Evolutionary conservation across 37 sponge, comb jelly and placozoan genomes (phyloP).

Genomic region (Oopsacas minuta): DNA sequence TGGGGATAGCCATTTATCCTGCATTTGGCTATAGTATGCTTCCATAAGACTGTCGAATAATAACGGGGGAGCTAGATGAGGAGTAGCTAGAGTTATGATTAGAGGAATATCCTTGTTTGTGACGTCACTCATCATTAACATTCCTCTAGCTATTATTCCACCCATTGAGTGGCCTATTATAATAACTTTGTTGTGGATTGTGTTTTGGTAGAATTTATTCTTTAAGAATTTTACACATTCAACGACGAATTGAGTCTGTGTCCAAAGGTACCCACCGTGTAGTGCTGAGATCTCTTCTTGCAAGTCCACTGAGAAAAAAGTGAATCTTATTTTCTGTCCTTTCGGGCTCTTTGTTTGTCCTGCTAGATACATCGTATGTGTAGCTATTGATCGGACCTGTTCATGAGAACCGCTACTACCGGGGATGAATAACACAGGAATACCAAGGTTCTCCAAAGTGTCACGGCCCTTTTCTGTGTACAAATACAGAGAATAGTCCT

Average conservation of each 20-base stretch:
- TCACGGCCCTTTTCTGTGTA: neutral
- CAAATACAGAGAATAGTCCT: neutral
- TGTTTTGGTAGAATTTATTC: neutral
- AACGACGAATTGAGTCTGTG: neutral
- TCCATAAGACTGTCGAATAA: neutral
- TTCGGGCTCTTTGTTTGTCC: neutral
- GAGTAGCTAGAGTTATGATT: neutral
- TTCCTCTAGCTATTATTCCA: neutral
- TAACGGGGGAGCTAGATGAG: neutral
- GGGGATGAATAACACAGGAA: neutral
- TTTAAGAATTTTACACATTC: neutral
- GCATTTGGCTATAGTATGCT: neutral
- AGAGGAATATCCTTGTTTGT: neutral
- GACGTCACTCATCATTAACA: neutral
- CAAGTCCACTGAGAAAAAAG: neutral
- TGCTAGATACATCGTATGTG: conserved; percentile 17
- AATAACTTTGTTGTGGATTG: neutral
- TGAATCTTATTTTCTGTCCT: neutral
- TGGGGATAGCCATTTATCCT: neutral
- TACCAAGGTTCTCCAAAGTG: neutral
- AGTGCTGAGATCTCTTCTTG: neutral
- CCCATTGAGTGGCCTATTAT: neutral
- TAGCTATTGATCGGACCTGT: neutral
- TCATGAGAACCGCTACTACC: neutral
- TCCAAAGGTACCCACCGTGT: neutral